Conservation (phyloP, 2,888 invertebrate genomes). For the Lordiphosa fenestrarum region DNA sequence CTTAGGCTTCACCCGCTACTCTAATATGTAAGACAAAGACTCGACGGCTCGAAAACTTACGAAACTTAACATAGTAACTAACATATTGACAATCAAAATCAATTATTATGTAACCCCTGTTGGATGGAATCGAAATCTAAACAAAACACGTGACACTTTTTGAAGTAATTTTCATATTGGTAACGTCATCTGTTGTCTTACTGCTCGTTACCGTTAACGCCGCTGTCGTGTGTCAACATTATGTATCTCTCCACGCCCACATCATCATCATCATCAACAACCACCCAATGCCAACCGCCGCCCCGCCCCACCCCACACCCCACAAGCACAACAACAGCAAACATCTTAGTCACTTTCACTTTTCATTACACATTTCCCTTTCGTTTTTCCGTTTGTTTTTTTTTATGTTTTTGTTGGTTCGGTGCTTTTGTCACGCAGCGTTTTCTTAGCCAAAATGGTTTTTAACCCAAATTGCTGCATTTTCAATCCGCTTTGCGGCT, state of each 20-base stretch:
- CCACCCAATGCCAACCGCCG: constrained; percentile 2
- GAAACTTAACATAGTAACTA: no score
- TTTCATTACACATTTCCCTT: constrained; percentile 36
- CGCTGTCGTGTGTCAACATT: constrained; percentile 35
- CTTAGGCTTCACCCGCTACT: no score
- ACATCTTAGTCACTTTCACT: constrained; percentile 56
- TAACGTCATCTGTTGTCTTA: constrained; percentile 31
- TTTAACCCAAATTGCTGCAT: constrained; percentile 58
- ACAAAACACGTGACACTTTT: neutral
- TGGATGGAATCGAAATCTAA: no score
- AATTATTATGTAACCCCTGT: no score
- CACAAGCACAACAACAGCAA: constrained; percentile 21
- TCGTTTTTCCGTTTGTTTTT: constrained; percentile 1
- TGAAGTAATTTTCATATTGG: constrained; percentile 38
- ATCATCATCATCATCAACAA: constrained; percentile 32
- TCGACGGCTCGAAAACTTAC: no score
- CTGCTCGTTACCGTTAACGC: constrained; percentile 15
- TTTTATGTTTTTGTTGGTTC: constrained; percentile 2
- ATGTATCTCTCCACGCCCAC: constrained; percentile 22
- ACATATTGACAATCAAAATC: no score
- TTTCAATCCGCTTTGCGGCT: constrained; percentile 38
- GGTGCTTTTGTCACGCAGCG: constrained; percentile 36
- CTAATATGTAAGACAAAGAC: no score
- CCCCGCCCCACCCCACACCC: constrained; percentile 12
- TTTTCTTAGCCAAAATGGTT: constrained; percentile 52